phyloP scores from a whole-genome alignment of 2,797 vertebrate genomes.

The Acanthopagrus latus region DNA sequence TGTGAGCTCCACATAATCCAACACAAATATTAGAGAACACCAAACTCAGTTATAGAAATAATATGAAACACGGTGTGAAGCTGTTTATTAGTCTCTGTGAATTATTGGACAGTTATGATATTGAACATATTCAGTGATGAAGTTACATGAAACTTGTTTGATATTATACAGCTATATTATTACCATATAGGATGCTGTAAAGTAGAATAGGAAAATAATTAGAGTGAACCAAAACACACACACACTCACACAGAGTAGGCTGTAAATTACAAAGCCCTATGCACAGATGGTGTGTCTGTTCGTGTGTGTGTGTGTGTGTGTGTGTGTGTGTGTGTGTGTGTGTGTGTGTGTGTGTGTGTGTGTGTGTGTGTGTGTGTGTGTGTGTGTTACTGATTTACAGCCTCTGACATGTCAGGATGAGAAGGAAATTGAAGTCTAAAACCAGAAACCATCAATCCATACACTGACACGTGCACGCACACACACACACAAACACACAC shows the following conservation, averaged over 20 bases:
- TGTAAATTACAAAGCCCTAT: constrained; percentile 64
- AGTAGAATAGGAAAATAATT: constrained; percentile 68
- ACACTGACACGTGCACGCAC: constrained; percentile 16
- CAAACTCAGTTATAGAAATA: constrained; percentile 38
- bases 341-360: constrained; percentile 37
- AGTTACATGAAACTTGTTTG: constrained; percentile 34
- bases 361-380: constrained; percentile 35
- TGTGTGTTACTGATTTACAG: constrained; percentile 71
- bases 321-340: constrained; percentile 14
- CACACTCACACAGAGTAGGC: constrained; percentile 28
- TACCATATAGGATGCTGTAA: constrained; percentile 53
- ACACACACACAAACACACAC: constrained; percentile 17
- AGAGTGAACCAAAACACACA: constrained; percentile 50
- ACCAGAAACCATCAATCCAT: constrained; percentile 70
- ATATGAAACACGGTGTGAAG: neutral
- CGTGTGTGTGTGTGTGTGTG: constrained; percentile 21
- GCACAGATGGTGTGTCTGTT: constrained; percentile 67
- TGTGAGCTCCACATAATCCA: constrained; percentile 31
- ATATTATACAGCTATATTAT: constrained; percentile 40
- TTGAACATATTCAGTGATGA: constrained; percentile 38
- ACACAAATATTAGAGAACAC: constrained; percentile 46
- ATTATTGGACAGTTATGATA: constrained; percentile 34
- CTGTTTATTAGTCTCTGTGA: constrained; percentile 46
- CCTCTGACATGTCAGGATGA: constrained; percentile 70
- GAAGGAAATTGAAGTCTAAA: constrained; percentile 77